Evolutionary conservation across 2,888 invertebrate species (phyloP).

Genomic region (Osedax fenrisi): DNA sequence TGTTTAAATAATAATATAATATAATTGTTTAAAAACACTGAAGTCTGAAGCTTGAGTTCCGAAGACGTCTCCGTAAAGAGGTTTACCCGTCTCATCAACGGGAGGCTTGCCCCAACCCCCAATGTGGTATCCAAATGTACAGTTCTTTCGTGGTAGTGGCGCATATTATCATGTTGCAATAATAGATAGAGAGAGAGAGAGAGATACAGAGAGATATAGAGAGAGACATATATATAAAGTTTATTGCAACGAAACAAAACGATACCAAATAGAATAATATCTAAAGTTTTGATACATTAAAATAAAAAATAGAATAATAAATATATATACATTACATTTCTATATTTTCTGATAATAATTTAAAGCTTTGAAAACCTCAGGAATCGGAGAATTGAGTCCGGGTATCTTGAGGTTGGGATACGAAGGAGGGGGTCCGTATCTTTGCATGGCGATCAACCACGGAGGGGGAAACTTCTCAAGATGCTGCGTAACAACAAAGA

Average conservation of each 20-base stretch:
- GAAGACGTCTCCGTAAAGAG: conserved; percentile 95
- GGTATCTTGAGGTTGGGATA: conserved; percentile 96
- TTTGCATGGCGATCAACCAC: conserved; percentile 90
- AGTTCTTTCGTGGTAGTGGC: conserved; percentile 56
- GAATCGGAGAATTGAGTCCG: conserved; percentile 92
- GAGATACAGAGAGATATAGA: no score
- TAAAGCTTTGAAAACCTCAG: conserved; percentile 56
- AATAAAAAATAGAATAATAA: no score
- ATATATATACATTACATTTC: no score
- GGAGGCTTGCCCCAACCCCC: conserved; percentile 99
- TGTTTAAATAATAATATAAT: no score
- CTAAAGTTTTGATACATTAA: no score
- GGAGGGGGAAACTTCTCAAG: conserved; percentile 66
- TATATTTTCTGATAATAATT: no score
- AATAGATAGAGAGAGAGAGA: no score
- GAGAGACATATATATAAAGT: no score
- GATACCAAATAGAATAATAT: no score
- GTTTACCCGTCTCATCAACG: conserved; percentile 92
- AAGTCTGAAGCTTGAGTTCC: conserved; percentile 56
- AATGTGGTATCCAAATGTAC: conserved; percentile 95
- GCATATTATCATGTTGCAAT: no score
- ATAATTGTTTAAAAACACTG: background rate
- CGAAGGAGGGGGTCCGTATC: conserved; percentile 95
- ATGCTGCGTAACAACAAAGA: conserved; percentile 44
- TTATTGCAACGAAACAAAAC: no score